Base-by-base conservation (phyloP, 2,113 vertebrate species). In the Glareola pratincola region DNA sequence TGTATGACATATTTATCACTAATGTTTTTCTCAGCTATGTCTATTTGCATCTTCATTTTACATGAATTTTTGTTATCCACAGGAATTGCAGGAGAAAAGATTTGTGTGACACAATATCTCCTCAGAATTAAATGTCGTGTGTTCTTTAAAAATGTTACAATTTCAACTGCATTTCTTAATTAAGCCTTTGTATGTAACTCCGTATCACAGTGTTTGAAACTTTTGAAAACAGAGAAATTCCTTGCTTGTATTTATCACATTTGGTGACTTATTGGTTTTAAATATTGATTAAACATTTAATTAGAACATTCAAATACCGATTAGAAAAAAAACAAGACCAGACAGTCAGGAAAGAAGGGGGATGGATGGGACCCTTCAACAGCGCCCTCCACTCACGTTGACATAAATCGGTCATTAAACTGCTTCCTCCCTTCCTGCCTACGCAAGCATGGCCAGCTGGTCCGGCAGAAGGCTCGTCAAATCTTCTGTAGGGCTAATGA, bases 311-410 rank as follows among this genome's bases (percentile, higher is more conserved):
- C 23, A 79, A 47, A 73, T 62, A 66, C 18, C 77, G 24, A 12
- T 73, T 77, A 43, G 24, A 37, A 85, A 63, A 92, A 75, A 17
- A n/a, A n/a, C 0, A 3, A 91, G 29, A 60, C 5, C 18, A 48
- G 62, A 12, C 21, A 59, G 51, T 54, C 32, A 37, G 47, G 10
- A 81, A 2, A 8, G 34, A 69, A 71, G 41, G 6, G 6, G 23
- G 51, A 14, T 30, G 39, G 12, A 36, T 32, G 24, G 30, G 34
- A 62, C 37, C 14, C 27, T 68, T 86, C 53, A 36, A 10, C 6
- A 66, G 0, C 1, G 47, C 10, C 6, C 2, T 36, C 30, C 20
- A 30, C 48, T 53, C 5, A 0, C 15, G n/a, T 22, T 54, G n/a
- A 5, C n/a, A 37, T 24, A 23, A n/a, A 57, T 37, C 20, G n/a